These are phyloP conservation scores for Rattus rattus DNA, from an alignment of 2,113 vertebrate species.

Conservation along the genomic window DNA sequence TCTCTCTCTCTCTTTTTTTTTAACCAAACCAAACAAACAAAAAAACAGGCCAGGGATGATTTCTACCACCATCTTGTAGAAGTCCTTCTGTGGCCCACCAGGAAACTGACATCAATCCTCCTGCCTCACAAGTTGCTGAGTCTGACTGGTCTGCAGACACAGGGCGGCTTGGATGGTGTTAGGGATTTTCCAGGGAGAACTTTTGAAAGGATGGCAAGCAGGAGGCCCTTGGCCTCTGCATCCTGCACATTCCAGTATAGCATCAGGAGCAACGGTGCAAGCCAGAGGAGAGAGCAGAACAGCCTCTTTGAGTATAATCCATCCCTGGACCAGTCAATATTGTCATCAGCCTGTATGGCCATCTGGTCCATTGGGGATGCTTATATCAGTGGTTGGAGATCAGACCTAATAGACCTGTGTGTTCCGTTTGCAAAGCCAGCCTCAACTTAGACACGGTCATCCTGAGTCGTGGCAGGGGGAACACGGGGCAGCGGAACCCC, in stretches of 20 bases:
- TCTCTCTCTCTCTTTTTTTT: too few species aligned
- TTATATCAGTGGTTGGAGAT: conserved; percentile 94
- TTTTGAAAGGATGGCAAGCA: background rate
- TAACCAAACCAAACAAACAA: background rate
- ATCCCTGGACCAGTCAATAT: background rate
- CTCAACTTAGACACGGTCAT: conserved; percentile 98
- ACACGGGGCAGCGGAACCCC: conserved; percentile 95
- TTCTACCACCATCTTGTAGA: conserved; percentile 37
- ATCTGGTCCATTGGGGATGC: background rate
- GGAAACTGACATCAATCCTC: conserved; percentile 1
- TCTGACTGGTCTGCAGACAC: background rate
- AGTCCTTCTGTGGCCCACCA: background rate
- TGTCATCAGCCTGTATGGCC: background rate
- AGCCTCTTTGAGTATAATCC: background rate
- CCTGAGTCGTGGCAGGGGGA: conserved; percentile 96
- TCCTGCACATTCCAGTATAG: background rate
- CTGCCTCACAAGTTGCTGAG: background rate
- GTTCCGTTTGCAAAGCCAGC: conserved; percentile 97
- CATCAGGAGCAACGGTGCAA: background rate
- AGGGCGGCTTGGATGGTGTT: background rate
- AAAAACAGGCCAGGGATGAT: background rate
- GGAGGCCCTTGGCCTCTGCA: background rate
- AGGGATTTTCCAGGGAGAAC: background rate
- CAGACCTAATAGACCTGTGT: conserved; percentile 96
- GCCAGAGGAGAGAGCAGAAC: background rate